Conservation (phyloP, 30 jellyfish, hydroid and myxozoan species). For the Pelagia noctiluca region DNA sequence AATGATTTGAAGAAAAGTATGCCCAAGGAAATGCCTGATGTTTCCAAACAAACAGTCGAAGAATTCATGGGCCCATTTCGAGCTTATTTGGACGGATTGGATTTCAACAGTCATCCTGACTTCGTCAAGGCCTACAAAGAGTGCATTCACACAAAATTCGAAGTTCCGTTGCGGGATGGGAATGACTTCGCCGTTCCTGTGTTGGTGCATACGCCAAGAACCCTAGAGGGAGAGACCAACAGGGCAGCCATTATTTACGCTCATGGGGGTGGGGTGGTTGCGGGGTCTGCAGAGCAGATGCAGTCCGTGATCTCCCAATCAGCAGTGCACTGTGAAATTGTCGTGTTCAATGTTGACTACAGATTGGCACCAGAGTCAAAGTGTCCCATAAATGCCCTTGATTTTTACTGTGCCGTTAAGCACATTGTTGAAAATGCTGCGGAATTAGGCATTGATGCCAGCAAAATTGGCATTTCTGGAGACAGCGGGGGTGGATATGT, state of each 20-base stretch:
- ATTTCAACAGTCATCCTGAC: background rate
- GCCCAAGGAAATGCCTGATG: no score
- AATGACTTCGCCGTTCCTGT: conserved; percentile 48
- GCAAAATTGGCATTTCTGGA: conserved; percentile 52
- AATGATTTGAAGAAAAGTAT: background rate
- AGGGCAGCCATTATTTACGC: conserved; percentile 63
- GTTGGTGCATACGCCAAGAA: conserved; percentile 34
- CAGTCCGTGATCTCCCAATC: conserved; percentile 13
- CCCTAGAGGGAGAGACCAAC: conserved; percentile 2
- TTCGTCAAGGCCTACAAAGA: background rate
- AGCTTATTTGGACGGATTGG: background rate
- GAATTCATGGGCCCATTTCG: background rate
- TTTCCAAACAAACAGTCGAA: background rate
- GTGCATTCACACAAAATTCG: conserved; percentile 34
- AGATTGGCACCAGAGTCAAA: conserved; percentile 68
- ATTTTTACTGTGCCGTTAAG: conserved; percentile 53
- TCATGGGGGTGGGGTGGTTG: conserved; percentile 51
- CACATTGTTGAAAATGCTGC: conserved; percentile 43
- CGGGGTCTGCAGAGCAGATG: conserved; percentile 37
- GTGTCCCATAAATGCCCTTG: conserved; percentile 63
- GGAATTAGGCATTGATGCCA: conserved; percentile 42
- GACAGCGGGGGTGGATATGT: conserved; percentile 70
- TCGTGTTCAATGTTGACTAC: conserved; percentile 47
- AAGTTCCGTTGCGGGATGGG: conserved; percentile 57
- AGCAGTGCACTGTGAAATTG: conserved; percentile 26